A percentile compares a stretch with the other conserved stretches of the same genome.
phyloP scores from a whole-genome alignment of 2,797 vertebrate genomes.

The Microctenopoma stevenorrisi region DNA sequence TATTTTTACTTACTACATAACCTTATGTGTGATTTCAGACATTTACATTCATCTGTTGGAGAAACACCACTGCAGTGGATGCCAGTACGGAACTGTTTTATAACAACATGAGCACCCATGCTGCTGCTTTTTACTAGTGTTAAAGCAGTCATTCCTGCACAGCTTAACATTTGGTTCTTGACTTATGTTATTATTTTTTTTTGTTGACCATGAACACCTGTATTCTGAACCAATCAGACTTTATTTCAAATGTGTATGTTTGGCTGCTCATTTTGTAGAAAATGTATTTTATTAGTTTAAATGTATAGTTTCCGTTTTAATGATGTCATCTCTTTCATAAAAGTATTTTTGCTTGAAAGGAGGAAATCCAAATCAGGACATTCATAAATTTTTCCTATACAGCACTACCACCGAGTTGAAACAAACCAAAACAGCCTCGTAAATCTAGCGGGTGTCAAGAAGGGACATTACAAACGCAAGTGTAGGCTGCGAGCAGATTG shows the following conservation, averaged over 20 bases:
- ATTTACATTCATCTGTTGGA: too few relatives aligned
- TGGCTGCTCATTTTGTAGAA: slow-evolving; percentile 1
- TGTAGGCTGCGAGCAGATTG: slow-evolving; percentile 21
- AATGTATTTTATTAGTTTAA: neutral
- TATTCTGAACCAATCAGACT: neutral
- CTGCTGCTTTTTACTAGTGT: neutral
- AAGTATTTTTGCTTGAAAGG: neutral
- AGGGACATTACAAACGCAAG: slow-evolving; percentile 32
- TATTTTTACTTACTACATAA: too few relatives aligned
- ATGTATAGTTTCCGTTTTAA: neutral
- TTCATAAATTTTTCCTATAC: neutral
- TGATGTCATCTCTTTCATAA: neutral
- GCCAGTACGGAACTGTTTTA: too few relatives aligned
- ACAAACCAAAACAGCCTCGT: slow-evolving; percentile 21
- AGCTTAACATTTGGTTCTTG: neutral
- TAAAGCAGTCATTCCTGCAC: neutral
- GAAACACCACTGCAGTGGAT: too few relatives aligned
- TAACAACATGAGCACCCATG: too few relatives aligned
- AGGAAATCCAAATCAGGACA: neutral
- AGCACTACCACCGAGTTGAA: neutral
- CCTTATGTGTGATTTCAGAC: too few relatives aligned
- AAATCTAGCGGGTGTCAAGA: slow-evolving; percentile 30
- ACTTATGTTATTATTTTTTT: neutral
- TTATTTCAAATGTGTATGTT: neutral
- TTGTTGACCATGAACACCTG: neutral